A percentile compares a stretch with the other conserved stretches of the same genome.
phyloP scores from a whole-genome alignment of 2,113 vertebrate species.

The Sakesphorus luctuosus region DNA sequence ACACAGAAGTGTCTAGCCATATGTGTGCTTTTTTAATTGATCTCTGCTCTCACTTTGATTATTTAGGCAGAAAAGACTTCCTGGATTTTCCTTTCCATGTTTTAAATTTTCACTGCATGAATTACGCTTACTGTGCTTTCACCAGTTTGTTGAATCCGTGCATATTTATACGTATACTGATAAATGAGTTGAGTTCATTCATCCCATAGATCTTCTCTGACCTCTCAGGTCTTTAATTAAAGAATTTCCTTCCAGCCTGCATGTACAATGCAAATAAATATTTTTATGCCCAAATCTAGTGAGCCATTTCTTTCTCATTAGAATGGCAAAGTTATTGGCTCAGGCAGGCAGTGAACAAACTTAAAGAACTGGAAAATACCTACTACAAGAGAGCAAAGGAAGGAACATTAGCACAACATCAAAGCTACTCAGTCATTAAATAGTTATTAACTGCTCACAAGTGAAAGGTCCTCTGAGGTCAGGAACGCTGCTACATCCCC shows the following conservation, averaged over 20 bases:
- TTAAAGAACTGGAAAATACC: conserved; percentile 34
- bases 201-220: not conserved
- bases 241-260: conserved; percentile 22
- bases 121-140: not conserved
- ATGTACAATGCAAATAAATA: not conserved
- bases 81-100: not conserved
- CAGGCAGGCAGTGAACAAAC: not conserved
- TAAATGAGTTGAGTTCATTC: not conserved
- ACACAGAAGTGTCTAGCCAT: not conserved
- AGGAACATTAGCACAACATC: not conserved
- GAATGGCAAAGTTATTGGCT: conserved; percentile 39
- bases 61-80: not conserved
- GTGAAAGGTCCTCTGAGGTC: not conserved
- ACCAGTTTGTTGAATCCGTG: not conserved
- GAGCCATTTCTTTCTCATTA: conserved; percentile 22
- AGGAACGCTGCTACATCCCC: not conserved
- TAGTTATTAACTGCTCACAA: not conserved
- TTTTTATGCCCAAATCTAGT: not conserved
- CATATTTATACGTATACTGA: not conserved
- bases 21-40: not conserved
- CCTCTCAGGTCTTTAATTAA: conserved; percentile 27
- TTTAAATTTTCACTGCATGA: conserved; percentile 3
- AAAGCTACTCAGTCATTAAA: not conserved
- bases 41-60: not conserved
- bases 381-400: not conserved